phyloP scores from a whole-genome alignment of 1,140 invertebrate genomes.

The Drosophila sturtevanti region DNA sequence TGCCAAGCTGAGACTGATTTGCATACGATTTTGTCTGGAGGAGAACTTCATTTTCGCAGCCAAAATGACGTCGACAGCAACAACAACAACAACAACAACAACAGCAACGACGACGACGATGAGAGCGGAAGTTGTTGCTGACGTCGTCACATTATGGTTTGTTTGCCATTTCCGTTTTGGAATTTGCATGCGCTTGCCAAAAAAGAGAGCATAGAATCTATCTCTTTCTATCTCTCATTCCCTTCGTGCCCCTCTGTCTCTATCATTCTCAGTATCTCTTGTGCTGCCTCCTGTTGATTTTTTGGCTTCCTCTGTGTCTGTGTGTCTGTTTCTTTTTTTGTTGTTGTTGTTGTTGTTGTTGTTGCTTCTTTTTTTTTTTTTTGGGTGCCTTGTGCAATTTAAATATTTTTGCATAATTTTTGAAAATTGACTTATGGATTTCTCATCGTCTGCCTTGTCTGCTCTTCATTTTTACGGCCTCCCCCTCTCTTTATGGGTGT shows the following conservation, averaged over 20 bases:
- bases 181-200: slow-evolving; percentile 72
- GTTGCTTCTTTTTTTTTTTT: background rate
- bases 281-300: slow-evolving; percentile 61
- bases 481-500: slow-evolving; percentile 13
- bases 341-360: too few species aligned
- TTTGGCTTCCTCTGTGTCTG: slow-evolving; percentile 40
- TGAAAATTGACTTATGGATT: slow-evolving; percentile 82
- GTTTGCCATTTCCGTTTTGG: slow-evolving; percentile 78
- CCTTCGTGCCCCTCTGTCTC: too few species aligned
- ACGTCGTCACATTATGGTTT: slow-evolving; percentile 79
- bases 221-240: slow-evolving; percentile 20
- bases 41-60: slow-evolving; percentile 51
- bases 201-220: slow-evolving; percentile 35
- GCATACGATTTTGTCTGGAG: slow-evolving; percentile 77
- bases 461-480: slow-evolving; percentile 71
- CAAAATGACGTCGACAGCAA: slow-evolving; percentile 33
- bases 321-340: background rate
- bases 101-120: background rate
- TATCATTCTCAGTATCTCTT: background rate
- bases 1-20: slow-evolving; percentile 71
- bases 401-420: slow-evolving; percentile 83
- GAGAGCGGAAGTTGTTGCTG: slow-evolving; percentile 65
- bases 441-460: slow-evolving; percentile 47
- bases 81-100: background rate
- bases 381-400: slow-evolving; percentile 63